Base-by-base conservation (phyloP, 2,797 vertebrate genomes). In the Momotus momota region DNA sequence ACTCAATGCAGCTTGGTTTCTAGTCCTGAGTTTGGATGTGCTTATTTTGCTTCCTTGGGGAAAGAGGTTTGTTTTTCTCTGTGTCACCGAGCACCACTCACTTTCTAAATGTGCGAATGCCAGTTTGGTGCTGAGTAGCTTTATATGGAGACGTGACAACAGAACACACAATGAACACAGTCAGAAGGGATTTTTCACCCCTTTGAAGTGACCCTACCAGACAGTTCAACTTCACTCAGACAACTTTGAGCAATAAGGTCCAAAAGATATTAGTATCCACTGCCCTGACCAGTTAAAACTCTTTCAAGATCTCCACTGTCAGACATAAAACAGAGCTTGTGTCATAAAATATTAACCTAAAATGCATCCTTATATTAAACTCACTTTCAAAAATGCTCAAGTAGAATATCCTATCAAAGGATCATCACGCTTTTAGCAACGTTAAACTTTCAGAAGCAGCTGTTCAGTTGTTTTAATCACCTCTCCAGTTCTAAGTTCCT, bases 381-480 rank as follows among this genome's bases (percentile, higher is more conserved):
- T 72, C 71, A 27, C 16, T 85, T 90, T 81, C 69, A 90, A 49
- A 94, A 93, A 41, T 0, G 0, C 33, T 79, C 40, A 38, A 25
- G 33, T 70, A 43, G 58, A 72, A 66, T 62, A 94, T 45, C 22
- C 43, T 52, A 38, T 45, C 73, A 66, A 88, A 93, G 40, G 71
- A 86, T 55, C 33, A 26, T 66, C 67, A 74, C 10, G 31, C 41
- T 92, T 83, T 78, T 46, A 94, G 69, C 27, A 48, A 78, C 46
- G 60, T n/a, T 73, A 40, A 62, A 81, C 70, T 52, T 86, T 87
- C 81, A 75, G 49, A 81, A 81, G 57, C 92, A 52, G n/a, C 29
- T 81, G n/a, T 75, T 90, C 61, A 40, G 65, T 75, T 79, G 40
- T 88, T 94, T 88, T 91, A 96, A 90, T 84, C 88, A 86, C 48